These are phyloP conservation scores for Anguilla rostrata DNA, from an alignment of 2,113 vertebrate genomes.

Conservation along the genomic window DNA sequence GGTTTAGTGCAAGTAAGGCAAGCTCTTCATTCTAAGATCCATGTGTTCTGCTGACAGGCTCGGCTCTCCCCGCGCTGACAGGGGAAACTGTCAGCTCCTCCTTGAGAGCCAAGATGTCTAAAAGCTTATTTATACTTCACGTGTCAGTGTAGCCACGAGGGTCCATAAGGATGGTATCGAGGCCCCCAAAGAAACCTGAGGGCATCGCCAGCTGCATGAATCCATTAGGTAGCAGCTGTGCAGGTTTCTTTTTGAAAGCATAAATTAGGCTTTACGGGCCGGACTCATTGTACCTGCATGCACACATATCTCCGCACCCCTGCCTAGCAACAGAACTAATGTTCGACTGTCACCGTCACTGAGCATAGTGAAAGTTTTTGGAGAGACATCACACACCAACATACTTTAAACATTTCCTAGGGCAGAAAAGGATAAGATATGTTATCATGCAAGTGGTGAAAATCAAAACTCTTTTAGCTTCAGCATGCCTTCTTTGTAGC, in stretches of 20 bases:
- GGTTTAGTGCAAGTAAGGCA: conserved; percentile 1
- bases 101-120: background rate
- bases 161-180: background rate
- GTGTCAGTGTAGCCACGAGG: background rate
- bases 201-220: background rate
- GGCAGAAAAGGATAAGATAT: background rate
- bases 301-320: no score
- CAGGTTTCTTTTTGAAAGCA: background rate
- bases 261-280: background rate
- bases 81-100: conserved; percentile 18
- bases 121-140: background rate
- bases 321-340: no score
- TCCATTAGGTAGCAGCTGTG: background rate
- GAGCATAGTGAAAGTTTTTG: background rate
- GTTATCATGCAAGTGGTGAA: no score
- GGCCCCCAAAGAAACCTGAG: background rate
- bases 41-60: conserved; percentile 32
- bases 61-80: conserved; percentile 20
- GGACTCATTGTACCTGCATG: background rate
- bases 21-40: conserved; percentile 17
- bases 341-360: no score
- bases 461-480: no score
- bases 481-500: no score
- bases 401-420: background rate
- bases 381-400: background rate